Evolutionary conservation across 2,113 vertebrate species (phyloP).

Genomic region (Charadrius vociferus): DNA sequence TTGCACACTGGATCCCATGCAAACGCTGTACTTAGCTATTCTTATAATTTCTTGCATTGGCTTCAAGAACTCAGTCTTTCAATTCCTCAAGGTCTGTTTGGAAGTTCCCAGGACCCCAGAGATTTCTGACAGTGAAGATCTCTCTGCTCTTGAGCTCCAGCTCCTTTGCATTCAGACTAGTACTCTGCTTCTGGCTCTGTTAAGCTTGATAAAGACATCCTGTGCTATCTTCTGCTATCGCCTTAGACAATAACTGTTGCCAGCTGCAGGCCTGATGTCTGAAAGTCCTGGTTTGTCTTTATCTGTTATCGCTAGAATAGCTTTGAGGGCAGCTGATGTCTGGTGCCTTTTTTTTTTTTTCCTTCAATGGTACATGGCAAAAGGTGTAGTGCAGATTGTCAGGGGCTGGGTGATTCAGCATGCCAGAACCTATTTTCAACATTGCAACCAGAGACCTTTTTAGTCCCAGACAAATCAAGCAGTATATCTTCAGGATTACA

Average conservation of each 20-base stretch:
- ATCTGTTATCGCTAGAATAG: slow-evolving; percentile 7
- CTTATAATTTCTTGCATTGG: background rate
- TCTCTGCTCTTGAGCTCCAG: background rate
- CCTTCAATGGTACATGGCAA: slow-evolving; percentile 5
- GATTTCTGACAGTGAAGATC: background rate
- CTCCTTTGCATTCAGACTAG: background rate
- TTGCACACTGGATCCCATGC: background rate
- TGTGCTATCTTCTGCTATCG: background rate
- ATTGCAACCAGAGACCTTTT: background rate
- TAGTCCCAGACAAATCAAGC: background rate
- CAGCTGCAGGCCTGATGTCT: slow-evolving; percentile 41
- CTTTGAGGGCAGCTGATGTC: slow-evolving; percentile 34
- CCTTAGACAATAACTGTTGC: background rate
- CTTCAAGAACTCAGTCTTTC: background rate
- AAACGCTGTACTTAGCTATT: background rate
- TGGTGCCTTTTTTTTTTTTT: background rate
- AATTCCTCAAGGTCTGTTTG: background rate
- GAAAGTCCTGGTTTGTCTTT: slow-evolving; percentile 41
- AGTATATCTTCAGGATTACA: slow-evolving; percentile 8
- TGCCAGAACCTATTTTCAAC: background rate
- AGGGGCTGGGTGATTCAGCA: background rate
- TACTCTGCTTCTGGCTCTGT: background rate
- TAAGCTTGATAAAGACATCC: slow-evolving; percentile 25
- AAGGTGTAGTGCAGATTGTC: background rate
- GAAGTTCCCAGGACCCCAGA: background rate